Evolutionary conservation across 2,888 invertebrate genomes (phyloP), one percentile per base, ranked within the genome.

Genomic region (Charanyca ferruginea): DNA sequence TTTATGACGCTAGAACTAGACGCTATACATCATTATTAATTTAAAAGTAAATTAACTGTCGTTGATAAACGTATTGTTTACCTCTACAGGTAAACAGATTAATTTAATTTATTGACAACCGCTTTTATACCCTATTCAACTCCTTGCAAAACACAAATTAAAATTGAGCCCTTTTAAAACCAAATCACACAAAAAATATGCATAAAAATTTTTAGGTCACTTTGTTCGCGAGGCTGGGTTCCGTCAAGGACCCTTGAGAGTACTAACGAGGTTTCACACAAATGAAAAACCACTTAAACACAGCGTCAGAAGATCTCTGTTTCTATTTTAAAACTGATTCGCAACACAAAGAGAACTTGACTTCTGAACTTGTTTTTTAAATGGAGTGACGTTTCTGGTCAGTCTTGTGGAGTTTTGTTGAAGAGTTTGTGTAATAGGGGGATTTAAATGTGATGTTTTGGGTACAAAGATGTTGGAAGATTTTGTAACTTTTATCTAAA

Each of bases 211-310:
- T 86, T 82, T 81, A 83, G 83, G 81, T 84, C 83, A 81, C 79
- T 83, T 79, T 76, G 76, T 79, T 70, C 59, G 49, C 58, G 48
- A 51, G 70, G 32, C 76, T 52, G 60, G 66, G 77, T 74, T 75
- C 65, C 60, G 61, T 75, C 64, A 68, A 85, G 80, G 55, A 58
- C 74, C 48, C 85, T 86, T 53, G 61, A 75, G 47, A 64, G 78
- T 80, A 79, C 84, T 86, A 87, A 87, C 87, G 84, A 87, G 79
- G 67, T 73, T 55, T 68, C 76, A 77, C 70, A 82, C 82, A 84
- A 85, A 87, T 84, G 86, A 83, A 83, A 80, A 78, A 74, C 79
- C 82, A 71, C 84, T 81, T 72, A 47, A 54, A 58, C 60, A 53
- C 77, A 74, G 45, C 71, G 74, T 52, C 53, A 75, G 68, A 77